Conservation (phyloP, 2,797 vertebrate genomes). For the Sebastes vulpes region DNA sequence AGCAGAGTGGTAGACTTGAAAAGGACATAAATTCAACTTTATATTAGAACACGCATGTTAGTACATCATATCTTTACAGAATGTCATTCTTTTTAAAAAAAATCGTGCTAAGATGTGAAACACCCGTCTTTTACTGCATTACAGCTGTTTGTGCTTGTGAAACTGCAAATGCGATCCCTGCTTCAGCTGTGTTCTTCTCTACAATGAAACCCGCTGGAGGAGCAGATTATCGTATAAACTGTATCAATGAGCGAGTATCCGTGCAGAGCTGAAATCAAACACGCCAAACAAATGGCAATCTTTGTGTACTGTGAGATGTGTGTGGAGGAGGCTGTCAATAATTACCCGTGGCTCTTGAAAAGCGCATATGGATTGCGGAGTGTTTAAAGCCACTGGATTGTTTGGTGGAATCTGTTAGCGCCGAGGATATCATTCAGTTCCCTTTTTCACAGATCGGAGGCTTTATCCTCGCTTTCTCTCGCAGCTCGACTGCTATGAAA, state of each 20-base stretch:
- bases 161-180: not conserved
- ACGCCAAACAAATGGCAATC: not conserved
- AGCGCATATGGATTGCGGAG: not conserved
- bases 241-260: not conserved
- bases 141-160: not conserved
- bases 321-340: not conserved
- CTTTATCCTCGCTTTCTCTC: constrained; percentile 1
- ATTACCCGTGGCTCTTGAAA: not conserved
- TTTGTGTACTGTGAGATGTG: not conserved
- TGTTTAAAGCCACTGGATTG: constrained; percentile 5
- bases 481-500: not conserved
- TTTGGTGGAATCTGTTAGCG: not conserved
- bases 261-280: constrained; percentile 9
- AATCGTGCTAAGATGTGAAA: not conserved
- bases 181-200: not conserved
- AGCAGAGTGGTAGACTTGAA: not conserved
- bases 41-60: not conserved
- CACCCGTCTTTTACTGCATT: not conserved
- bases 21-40: not conserved
- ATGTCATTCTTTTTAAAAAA: not conserved
- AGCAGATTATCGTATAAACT: not conserved
- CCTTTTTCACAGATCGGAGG: not conserved
- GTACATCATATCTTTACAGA: not conserved
- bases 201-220: not conserved
- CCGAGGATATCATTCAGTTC: not conserved